phyloP scores from a whole-genome alignment of 2,797 vertebrate species.

The Onychomys torridus region DNA sequence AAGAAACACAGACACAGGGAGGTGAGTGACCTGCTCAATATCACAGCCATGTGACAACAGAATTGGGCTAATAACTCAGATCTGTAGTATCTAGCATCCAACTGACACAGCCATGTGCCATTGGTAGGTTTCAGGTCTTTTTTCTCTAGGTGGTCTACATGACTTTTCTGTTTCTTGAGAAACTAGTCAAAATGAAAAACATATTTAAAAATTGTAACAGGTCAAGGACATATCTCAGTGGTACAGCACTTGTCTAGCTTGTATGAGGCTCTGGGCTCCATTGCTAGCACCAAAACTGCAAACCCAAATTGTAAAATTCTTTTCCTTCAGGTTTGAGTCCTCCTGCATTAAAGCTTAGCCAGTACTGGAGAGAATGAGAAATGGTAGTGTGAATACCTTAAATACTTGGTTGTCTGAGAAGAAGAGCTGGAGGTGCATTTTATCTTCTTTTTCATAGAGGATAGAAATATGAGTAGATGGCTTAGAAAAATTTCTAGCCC shows the following conservation, averaged over 20 bases:
- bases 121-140: slow-evolving; percentile 30
- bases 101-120: not conserved
- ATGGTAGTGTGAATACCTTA: not conserved
- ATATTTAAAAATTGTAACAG: slow-evolving; percentile 27
- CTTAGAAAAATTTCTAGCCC: not conserved
- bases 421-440: not conserved
- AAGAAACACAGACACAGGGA: slow-evolving; percentile 38
- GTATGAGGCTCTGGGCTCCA: not conserved
- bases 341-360: slow-evolving; percentile 7
- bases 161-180: slow-evolving; percentile 23
- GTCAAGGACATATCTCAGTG: not conserved
- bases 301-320: not conserved
- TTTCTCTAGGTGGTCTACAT: slow-evolving; percentile 42
- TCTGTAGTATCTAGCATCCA: not conserved
- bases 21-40: not conserved
- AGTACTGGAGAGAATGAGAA: slow-evolving; percentile 22
- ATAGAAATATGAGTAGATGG: not conserved
- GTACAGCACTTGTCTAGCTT: not conserved
- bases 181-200: slow-evolving; percentile 64
- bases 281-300: not conserved
- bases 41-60: not conserved
- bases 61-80: slow-evolving; percentile 36
- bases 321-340: slow-evolving; percentile 20
- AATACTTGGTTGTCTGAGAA: not conserved
- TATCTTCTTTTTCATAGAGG: not conserved